These are phyloP conservation scores for Rhingia campestris DNA, from an alignment of 2,888 invertebrate genomes.

Conservation along the genomic window DNA sequence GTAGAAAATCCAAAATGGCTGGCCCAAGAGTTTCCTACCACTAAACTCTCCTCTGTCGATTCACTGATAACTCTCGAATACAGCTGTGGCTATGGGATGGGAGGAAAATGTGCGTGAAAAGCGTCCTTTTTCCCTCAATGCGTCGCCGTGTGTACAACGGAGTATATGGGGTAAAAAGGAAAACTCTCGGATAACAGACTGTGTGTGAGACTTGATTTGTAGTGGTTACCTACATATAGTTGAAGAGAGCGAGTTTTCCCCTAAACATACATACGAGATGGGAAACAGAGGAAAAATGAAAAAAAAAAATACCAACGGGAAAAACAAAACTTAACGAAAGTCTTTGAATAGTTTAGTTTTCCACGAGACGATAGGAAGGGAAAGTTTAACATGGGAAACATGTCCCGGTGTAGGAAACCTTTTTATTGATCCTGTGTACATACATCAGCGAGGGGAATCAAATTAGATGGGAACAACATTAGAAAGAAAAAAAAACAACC, in stretches of 20 bases:
- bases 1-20: constrained; percentile 73
- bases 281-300: constrained; percentile 32
- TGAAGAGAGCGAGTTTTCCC: constrained; percentile 58
- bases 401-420: constrained; percentile 50
- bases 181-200: constrained; percentile 49
- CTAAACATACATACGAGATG: constrained; percentile 9
- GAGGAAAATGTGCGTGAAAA: constrained; percentile 70
- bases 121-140: constrained; percentile 42
- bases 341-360: constrained; percentile 68
- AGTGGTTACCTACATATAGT: constrained; percentile 55
- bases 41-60: constrained; percentile 62
- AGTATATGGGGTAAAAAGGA: constrained; percentile 31
- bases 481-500: constrained; percentile 53
- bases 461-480: constrained; percentile 22
- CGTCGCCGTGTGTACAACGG: constrained; percentile 38
- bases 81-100: constrained; percentile 47
- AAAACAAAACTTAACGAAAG: constrained; percentile 70
- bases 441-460: constrained; percentile 34
- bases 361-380: constrained; percentile 45
- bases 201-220: constrained; percentile 62
- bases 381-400: constrained; percentile 49
- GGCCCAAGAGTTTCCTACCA: constrained; percentile 60
- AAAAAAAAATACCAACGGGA: constrained; percentile 13
- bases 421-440: constrained; percentile 65
- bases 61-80: constrained; percentile 61